Conservation (phyloP, 2,888 invertebrate species). For the Stenoptilia bipunctidactyla region DNA sequence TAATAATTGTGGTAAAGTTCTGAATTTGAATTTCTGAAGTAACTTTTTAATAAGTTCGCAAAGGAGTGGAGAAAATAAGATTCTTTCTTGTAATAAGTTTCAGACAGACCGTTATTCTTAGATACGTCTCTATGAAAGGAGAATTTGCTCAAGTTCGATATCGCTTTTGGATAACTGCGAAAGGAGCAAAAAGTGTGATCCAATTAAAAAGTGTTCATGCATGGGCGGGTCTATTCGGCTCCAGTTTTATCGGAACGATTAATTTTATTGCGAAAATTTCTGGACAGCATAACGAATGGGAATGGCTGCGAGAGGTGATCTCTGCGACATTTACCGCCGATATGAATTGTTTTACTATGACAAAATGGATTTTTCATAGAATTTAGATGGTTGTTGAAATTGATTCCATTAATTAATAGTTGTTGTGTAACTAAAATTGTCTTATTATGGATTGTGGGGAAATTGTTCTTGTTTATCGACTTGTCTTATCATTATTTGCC, state of each 20-base stretch:
- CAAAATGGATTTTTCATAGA: too few relatives aligned
- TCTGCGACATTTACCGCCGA: slow-evolving; percentile 50
- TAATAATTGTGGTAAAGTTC: too few relatives aligned
- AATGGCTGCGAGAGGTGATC: slow-evolving; percentile 37
- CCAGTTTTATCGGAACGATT: slow-evolving; percentile 67
- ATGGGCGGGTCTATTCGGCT: slow-evolving; percentile 57
- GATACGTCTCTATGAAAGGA: slow-evolving; percentile 14
- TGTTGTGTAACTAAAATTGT: too few relatives aligned
- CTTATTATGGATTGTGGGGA: too few relatives aligned
- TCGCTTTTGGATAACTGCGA: slow-evolving; percentile 45
- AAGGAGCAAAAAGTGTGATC: slow-evolving; percentile 55
- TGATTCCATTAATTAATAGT: too few relatives aligned
- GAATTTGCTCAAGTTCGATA: slow-evolving; percentile 45
- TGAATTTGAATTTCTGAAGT: too few relatives aligned
- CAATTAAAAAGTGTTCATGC: slow-evolving; percentile 70
- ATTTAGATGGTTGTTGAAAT: too few relatives aligned
- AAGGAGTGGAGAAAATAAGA: too few relatives aligned
- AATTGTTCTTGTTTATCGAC: too few relatives aligned
- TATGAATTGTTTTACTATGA: too few relatives aligned
- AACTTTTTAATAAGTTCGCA: too few relatives aligned
- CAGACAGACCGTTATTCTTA: slow-evolving; percentile 1
- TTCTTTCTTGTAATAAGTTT: not conserved
- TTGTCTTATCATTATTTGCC: too few relatives aligned
- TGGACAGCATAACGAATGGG: slow-evolving; percentile 65
- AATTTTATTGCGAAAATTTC: slow-evolving; percentile 69